phyloP scores from a whole-genome alignment of 92 coral and sea anemone species.

The Paramuricea clavata region DNA sequence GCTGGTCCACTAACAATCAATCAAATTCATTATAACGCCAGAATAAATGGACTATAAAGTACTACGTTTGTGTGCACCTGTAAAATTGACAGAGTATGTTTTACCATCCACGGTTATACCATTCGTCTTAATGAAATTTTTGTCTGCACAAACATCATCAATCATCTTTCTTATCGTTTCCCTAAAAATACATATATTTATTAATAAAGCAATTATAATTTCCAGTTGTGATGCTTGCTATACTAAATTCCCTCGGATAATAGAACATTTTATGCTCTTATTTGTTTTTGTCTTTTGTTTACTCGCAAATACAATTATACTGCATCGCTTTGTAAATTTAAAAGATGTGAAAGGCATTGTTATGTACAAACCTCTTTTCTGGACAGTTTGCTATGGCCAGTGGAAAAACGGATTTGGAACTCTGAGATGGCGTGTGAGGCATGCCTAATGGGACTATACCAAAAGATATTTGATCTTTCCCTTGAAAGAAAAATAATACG shows the following conservation, averaged over 20 bases:
- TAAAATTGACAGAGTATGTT: background rate
- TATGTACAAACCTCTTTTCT: background rate
- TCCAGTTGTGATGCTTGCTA: background rate
- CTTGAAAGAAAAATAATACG: background rate
- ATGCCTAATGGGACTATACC: background rate
- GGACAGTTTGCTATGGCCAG: background rate
- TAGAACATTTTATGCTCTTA: too few relatives aligned
- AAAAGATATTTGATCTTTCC: background rate
- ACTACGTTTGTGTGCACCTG: background rate
- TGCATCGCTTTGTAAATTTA: too few relatives aligned
- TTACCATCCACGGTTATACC: background rate
- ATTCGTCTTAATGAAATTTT: background rate
- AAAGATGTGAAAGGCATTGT: too few relatives aligned
- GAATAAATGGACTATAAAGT: background rate
- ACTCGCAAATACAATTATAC: too few relatives aligned
- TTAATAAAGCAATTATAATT: too few relatives aligned
- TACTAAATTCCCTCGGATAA: too few relatives aligned
- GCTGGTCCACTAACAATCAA: too few relatives aligned
- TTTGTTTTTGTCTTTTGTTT: too few relatives aligned
- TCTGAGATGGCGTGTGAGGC: background rate
- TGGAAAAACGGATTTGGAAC: constrained; percentile 1
- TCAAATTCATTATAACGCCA: background rate
- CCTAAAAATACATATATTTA: background rate
- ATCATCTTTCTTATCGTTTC: background rate
- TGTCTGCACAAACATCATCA: constrained; percentile 1